Evolutionary conservation across 2,888 invertebrate genomes (phyloP).

Genomic region (Fissipunctia ypsillon): DNA sequence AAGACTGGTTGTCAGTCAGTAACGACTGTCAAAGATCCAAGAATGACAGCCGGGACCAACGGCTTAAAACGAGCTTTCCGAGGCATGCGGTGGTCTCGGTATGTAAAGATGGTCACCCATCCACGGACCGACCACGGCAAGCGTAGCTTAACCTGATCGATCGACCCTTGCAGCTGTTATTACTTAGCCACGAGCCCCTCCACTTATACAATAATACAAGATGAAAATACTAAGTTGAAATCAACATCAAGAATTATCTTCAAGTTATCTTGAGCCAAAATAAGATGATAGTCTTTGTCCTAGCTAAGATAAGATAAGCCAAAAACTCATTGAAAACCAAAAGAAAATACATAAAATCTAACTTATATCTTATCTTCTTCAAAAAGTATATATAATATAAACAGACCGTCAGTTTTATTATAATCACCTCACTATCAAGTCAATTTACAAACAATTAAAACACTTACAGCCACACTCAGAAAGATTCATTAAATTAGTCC

Average conservation of each 20-base stretch:
- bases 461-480: neutral
- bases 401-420: conserved; percentile 9
- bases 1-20: too few relatives aligned
- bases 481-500: neutral
- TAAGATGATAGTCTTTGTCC: neutral
- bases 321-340: conserved; percentile 4
- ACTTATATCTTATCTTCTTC: conserved; percentile 1
- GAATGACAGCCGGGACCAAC: too few relatives aligned
- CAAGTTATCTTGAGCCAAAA: conserved; percentile 1
- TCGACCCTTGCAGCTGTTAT: too few relatives aligned
- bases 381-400: conserved; percentile 13
- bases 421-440: conserved; percentile 22
- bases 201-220: neutral
- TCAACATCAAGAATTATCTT: neutral
- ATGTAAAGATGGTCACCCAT: too few relatives aligned
- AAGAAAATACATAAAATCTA: conserved; percentile 2
- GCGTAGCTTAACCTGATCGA: too few relatives aligned
- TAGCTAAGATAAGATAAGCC: too few relatives aligned
- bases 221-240: neutral
- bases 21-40: too few relatives aligned
- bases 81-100: too few relatives aligned
- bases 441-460: conserved; percentile 16
- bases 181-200: too few relatives aligned
- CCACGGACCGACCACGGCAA: too few relatives aligned
- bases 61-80: too few relatives aligned